Base-by-base conservation (phyloP, 2,797 vertebrate genomes). In the Ptychobarbus kaznakovi region DNA sequence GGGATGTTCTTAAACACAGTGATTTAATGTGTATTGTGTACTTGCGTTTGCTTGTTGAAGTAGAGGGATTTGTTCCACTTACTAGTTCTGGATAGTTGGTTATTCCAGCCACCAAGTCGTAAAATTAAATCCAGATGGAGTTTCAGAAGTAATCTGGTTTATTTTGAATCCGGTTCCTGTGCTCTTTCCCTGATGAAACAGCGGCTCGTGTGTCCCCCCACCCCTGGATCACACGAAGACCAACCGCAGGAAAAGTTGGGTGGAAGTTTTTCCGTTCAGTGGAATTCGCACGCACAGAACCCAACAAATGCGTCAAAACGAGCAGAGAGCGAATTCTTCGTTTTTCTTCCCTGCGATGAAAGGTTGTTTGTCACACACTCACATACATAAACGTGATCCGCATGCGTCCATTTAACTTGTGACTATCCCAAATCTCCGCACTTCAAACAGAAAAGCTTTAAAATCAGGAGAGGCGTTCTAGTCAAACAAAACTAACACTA, bases 191-290 rank as follows among this genome's bases (percentile, higher is more conserved):
- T 42, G 81, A 82, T 82, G 46, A 86, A 73, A 77, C 38, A 38
- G 70, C 70, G 49, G 53, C 87, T 86, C 85, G 82, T 82, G 87
- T 88, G 79, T 88, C 81, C 46, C 81, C 38, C 78, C 87, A 83
- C 77, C 85, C 74, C 44, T 79, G 66, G 78, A 76, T 53, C 84
- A 80, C 81, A 80, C 84, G 78, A 85, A 77, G 58, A 63, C 53
- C 84, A 40, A 46, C 74, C 18, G 42, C 25, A 12, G 73, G 18
- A 83, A 86, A 69, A 86, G 42, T 88, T 86, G 46, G 38, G 40
- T 75, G n/a, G 38, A 77, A 77, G 70, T 70, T 88, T 83, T 81
- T 81, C 77, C 72, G 72, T 73, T 42, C 42, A 83, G 25, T 65
- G 42, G 53, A 25, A 80, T 58, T 35, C 68, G 69, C 0, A 4